Conservation (phyloP, 2,113 vertebrate genomes). For the Laticauda colubrina region DNA sequence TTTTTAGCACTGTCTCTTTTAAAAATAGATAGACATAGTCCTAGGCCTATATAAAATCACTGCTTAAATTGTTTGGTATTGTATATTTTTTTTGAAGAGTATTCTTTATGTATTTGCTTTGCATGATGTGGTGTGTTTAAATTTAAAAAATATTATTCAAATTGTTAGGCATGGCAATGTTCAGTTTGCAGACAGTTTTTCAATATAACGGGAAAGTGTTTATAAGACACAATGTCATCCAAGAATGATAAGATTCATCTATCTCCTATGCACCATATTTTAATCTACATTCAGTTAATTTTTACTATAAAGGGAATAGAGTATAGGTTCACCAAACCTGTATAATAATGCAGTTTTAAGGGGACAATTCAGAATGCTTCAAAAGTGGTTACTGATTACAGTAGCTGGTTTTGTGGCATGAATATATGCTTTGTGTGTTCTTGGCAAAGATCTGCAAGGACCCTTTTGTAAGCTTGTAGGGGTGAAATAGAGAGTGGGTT, state of each 20-base stretch:
- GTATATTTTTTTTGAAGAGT: conserved; percentile 9
- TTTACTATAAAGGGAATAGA: neutral
- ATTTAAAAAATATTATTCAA: conserved; percentile 10
- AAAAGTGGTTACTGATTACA: conserved; percentile 29
- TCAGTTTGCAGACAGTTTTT: neutral
- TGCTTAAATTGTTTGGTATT: neutral
- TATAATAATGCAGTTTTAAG: conserved; percentile 28
- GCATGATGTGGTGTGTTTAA: neutral
- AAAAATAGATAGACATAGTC: conserved; percentile 28
- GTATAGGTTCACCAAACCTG: conserved; percentile 31
- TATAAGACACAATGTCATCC: neutral
- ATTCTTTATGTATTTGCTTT: neutral
- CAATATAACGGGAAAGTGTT: neutral
- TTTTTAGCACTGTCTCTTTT: conserved; percentile 32
- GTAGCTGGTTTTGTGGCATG: conserved; percentile 25
- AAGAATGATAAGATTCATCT: neutral
- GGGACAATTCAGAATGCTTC: conserved; percentile 34
- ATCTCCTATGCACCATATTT: neutral
- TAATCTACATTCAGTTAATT: neutral
- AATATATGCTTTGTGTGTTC: conserved; percentile 11
- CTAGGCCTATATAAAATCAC: neutral
- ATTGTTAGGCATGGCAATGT: neutral
- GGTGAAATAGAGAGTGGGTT: neutral
- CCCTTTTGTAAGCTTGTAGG: conserved; percentile 5
- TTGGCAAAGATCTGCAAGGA: conserved; percentile 12